A percentile compares a stretch with the other conserved stretches of the same genome.
Conservation (phyloP, 2,797 vertebrate species). For the Sebastes matsubarae region DNA sequence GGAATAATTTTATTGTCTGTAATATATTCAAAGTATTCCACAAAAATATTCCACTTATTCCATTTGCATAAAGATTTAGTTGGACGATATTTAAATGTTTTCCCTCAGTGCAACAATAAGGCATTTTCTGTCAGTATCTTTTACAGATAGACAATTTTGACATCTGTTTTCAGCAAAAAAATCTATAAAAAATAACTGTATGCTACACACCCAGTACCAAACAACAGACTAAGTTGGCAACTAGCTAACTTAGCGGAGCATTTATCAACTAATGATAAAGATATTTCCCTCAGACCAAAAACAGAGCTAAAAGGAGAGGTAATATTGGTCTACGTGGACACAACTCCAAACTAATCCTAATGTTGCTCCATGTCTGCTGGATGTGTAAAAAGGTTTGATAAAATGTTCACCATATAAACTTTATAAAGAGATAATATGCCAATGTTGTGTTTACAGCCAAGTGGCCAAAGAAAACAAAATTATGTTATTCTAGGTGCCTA, state of each 20-base stretch:
- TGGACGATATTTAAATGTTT: neutral
- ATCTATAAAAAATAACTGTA: neutral
- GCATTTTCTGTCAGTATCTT: neutral
- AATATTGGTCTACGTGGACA: neutral
- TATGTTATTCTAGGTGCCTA: neutral
- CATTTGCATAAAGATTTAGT: conserved; percentile 19
- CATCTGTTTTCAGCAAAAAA: neutral
- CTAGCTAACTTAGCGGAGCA: neutral
- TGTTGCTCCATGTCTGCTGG: neutral
- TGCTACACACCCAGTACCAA: neutral
- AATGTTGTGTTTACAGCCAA: neutral
- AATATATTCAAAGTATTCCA: conserved; percentile 25
- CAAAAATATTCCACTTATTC: neutral
- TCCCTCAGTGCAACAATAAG: neutral
- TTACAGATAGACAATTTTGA: neutral
- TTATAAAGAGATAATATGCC: neutral
- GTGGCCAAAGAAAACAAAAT: neutral
- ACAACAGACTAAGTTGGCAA: neutral
- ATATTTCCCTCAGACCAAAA: neutral
- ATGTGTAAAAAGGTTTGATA: neutral
- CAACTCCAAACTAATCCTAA: neutral
- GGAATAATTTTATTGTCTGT: conserved; percentile 23
- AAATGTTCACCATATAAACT: neutral
- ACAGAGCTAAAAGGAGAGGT: neutral
- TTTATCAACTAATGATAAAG: neutral